Conservation (phyloP, 2,113 vertebrate genomes). For the Dolichallabes microphthalmus region DNA sequence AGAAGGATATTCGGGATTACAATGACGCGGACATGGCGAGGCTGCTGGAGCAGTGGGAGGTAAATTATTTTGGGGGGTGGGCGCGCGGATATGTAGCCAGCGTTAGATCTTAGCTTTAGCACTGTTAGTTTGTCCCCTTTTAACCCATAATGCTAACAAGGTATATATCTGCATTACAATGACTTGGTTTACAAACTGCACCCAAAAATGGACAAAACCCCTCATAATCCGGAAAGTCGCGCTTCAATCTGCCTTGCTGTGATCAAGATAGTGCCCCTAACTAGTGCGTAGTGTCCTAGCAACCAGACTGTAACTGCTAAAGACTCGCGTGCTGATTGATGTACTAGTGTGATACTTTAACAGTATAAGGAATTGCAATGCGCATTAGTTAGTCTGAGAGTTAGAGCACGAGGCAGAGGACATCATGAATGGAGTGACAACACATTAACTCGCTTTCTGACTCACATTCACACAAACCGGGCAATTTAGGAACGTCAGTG, state of each 20-base stretch:
- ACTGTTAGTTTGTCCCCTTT: not conserved
- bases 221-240: not conserved
- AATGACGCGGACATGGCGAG: slow-evolving; percentile 97
- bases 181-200: not conserved
- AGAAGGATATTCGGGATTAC: slow-evolving; percentile 94
- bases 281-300: not conserved
- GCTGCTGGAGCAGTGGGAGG: slow-evolving; percentile 96
- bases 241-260: not conserved
- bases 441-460: too few relatives aligned
- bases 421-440: too few relatives aligned
- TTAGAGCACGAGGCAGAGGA: too few relatives aligned
- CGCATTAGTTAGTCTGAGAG: too few relatives aligned
- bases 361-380: not conserved
- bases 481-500: too few relatives aligned
- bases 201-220: not conserved
- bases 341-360: not conserved
- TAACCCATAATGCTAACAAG: not conserved
- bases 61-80: slow-evolving; percentile 48
- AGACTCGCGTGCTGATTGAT: not conserved
- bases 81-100: not conserved
- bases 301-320: not conserved
- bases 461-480: too few relatives aligned
- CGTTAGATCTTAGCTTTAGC: not conserved
- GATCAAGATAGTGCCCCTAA: not conserved
- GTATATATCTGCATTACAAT: not conserved